Evolutionary conservation across 2,888 invertebrate species (phyloP), one percentile per base, ranked within the genome.

Genomic region (Torymus texanus): DNA sequence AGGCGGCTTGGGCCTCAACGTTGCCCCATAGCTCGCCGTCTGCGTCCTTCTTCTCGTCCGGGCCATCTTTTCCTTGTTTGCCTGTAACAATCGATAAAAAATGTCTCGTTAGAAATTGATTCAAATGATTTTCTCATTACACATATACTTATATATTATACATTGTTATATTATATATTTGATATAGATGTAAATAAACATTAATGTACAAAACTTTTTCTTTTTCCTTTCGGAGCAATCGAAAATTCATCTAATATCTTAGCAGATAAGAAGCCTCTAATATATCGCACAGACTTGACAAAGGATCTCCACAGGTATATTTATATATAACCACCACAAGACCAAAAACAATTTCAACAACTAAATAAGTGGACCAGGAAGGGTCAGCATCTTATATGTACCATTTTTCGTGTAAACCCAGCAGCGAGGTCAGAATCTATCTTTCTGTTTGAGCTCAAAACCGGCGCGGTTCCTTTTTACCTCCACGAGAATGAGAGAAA

Each of bases 1-100:
- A 98, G 90, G 98, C 98, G 85, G 97, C 96, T 91, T 97, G 97
- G 89, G 96, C 97, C 92, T 97, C 97, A 89, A 95, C 95, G 89
- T 94, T 94, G 86, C 92, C 92, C 96, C 97, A 96, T 85, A 96
- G 93, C 91, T 95, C 96, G 87, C 93, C 95, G 91, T 96, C 96
- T 21, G 89, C 89, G 91, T 96, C 95, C 91, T 95, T 96, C 89
- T 93, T 93, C 90, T 94, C 94, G 85, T 93, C 93, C 68, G 89
- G 89, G 85, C 89, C 90, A 88, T 90, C 90, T 86, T 90, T 90
- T 78, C 87, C 88, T 86, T 90, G 90, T 88, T 90, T 90, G 78
- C 90, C 90, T 90, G 85, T 2, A 87, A 88, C 53, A 41, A 53
- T 65, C 58, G 62, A 75, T 62, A 62, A 58, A 4, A 41, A 29